Base-by-base conservation (phyloP, 2,113 vertebrate species). In the Ophthalmolycus amberensis region DNA sequence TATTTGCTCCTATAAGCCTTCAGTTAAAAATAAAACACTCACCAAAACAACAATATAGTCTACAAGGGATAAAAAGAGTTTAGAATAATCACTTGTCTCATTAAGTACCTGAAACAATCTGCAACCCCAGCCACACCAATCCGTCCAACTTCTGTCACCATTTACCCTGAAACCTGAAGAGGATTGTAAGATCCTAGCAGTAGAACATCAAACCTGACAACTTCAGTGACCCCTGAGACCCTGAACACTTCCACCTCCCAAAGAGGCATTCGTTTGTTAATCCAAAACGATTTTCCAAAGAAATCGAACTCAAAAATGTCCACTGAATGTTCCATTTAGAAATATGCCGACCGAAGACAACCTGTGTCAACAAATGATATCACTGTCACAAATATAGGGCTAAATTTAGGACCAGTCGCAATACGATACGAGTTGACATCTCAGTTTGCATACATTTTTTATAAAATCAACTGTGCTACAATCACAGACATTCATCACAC, bases 61-160 rank as follows among this genome's bases (percentile, higher is more conserved):
- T 46, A 32, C 32, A 25, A 46, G 48, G 83, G 27, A 72, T 60
- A 29, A 0, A 82, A 32, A 32, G 32, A 85, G 71, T 88, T 85
- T 65, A 9, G 34, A 82, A 65, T 67, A 82, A 68, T 63, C 63
- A 65, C 62, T 37, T 34, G 50, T 82, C 62, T 64, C 56, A 76
- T 82, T 71, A 79, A 83, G 76, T 77, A 60, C 42, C 40, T 66
- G 68, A 74, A 58, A 80, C 71, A 67, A 63, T 68, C 46, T 65
- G 15, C 27, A 37, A 73, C 72, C 80, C 54, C 68, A 63, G 40
- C 27, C 75, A 79, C 71, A 34, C n/a, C 68, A 42, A 68, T 77
- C 37, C 64, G 16, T 59, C 34, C 25, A 65, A 42, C 22, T n/a
- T 25, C 11, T 79, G 71, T 72, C 40, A 12, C 65, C 12, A 15